phyloP scores from a whole-genome alignment of 2,797 vertebrate genomes.

The Trematomus bernacchii region DNA sequence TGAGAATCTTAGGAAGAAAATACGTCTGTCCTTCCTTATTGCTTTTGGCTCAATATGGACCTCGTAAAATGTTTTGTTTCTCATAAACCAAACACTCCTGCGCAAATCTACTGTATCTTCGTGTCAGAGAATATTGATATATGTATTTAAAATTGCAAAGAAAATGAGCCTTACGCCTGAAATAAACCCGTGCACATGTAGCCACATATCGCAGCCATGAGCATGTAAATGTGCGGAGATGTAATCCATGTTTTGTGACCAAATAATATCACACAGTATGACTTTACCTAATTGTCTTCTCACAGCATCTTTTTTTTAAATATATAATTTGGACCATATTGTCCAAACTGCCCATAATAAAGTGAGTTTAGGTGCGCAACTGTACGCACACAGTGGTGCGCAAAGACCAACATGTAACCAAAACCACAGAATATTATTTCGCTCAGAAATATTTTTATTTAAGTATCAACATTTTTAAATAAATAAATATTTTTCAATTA shows the following conservation, averaged over 20 bases:
- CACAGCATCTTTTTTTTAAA: background rate
- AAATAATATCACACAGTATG: background rate
- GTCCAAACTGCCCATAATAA: background rate
- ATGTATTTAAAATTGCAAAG: background rate
- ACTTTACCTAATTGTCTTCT: background rate
- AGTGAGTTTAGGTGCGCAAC: conserved; percentile 14
- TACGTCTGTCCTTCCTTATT: background rate
- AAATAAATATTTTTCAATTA: conserved; percentile 97
- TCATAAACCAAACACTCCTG: background rate
- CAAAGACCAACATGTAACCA: conserved; percentile 50
- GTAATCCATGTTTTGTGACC: conserved; percentile 2
- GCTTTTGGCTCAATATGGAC: background rate
- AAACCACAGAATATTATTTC: conserved; percentile 56
- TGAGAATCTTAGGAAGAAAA: background rate
- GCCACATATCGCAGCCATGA: background rate
- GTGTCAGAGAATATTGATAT: background rate
- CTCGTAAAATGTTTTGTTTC: no score
- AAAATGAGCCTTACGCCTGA: background rate
- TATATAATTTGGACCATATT: background rate
- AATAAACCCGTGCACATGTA: background rate
- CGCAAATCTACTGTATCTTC: background rate
- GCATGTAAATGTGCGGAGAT: background rate
- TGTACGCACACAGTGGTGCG: conserved; percentile 59
- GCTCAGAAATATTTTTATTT: conserved; percentile 89
- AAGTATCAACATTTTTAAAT: conserved; percentile 92